phyloP scores from a whole-genome alignment of 2,888 invertebrate species.

The Hypsopygia costalis region DNA sequence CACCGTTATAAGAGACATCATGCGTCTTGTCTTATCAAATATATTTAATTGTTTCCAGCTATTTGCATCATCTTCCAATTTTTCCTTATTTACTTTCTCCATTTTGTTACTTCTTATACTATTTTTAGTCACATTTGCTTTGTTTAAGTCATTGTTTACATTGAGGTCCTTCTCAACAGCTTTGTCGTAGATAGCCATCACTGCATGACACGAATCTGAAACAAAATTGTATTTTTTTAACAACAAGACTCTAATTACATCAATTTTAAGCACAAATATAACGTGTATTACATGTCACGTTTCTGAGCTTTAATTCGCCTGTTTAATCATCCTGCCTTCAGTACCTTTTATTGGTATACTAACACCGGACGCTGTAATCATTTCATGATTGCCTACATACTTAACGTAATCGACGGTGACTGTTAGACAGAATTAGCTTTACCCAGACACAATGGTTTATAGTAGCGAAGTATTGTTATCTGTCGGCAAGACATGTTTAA shows the following conservation, averaged over 20 bases:
- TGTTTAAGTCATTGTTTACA: slow-evolving; percentile 57
- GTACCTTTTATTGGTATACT: slow-evolving; percentile 54
- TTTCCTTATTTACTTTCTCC: slow-evolving; percentile 35
- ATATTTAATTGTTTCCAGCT: slow-evolving; percentile 74
- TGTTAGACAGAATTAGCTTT: slow-evolving; percentile 54
- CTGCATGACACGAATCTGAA: slow-evolving; percentile 46
- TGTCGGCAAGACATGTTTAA: slow-evolving; percentile 28
- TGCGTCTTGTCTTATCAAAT: slow-evolving; percentile 76
- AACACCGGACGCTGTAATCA: slow-evolving; percentile 69
- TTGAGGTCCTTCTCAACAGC: slow-evolving; percentile 49
- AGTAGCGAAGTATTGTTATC: slow-evolving; percentile 33
- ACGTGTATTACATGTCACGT: too few species aligned
- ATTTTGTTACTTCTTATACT: slow-evolving; percentile 48
- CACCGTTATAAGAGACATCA: slow-evolving; percentile 85
- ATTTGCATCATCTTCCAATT: slow-evolving; percentile 38
- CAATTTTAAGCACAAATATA: too few species aligned
- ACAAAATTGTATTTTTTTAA: slow-evolving; percentile 27
- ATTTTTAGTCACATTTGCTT: slow-evolving; percentile 52
- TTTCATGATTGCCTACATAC: slow-evolving; percentile 64
- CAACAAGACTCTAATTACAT: slow-evolving; percentile 2
- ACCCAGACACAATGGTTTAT: slow-evolving; percentile 53
- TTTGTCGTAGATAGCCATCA: slow-evolving; percentile 54
- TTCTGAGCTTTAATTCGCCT: too few species aligned
- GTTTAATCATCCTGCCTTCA: slow-evolving; percentile 22
- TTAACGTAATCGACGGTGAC: slow-evolving; percentile 58